Conservation (phyloP, 2,888 invertebrate species). For the Entomobrya proxima region DNA sequence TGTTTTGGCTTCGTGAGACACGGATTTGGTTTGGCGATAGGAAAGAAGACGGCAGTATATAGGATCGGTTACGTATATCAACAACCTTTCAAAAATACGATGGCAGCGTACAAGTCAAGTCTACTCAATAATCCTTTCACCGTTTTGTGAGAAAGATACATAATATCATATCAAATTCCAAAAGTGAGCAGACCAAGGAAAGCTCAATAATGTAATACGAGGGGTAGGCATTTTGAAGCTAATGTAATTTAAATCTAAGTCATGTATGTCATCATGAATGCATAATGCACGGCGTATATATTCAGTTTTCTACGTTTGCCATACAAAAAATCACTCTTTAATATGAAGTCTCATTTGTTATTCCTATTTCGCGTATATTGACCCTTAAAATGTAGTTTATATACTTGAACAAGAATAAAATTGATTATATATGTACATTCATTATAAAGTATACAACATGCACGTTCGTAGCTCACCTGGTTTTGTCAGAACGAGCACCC, state of each 20-base stretch:
- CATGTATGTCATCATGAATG: slow-evolving; percentile 46
- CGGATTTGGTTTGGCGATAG: no score
- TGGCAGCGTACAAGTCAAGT: not conserved
- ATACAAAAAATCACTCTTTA: not conserved
- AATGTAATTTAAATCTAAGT: slow-evolving; percentile 57
- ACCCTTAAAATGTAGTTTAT: no score
- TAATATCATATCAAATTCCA: not conserved
- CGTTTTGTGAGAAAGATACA: not conserved
- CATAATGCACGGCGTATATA: slow-evolving; percentile 11
- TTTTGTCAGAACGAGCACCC: slow-evolving; percentile 63
- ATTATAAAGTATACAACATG: no score
- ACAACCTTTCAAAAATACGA: not conserved
- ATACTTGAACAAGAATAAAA: no score
- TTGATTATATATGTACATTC: no score
- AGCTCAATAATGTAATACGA: not conserved
- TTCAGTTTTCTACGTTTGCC: not conserved
- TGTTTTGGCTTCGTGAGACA: not conserved
- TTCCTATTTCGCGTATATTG: not conserved
- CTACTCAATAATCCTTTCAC: not conserved
- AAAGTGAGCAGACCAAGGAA: slow-evolving; percentile 3
- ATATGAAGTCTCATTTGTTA: not conserved
- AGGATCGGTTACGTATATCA: not conserved
- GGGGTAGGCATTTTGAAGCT: not conserved
- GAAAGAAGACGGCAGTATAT: no score
- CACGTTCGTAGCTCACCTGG: slow-evolving; percentile 65